Percentiles rank a stretch among this genome's conserved stretches.
phyloP scores from a whole-genome alignment of 2,888 invertebrate species.

The Teleogryllus oceanicus region DNA sequence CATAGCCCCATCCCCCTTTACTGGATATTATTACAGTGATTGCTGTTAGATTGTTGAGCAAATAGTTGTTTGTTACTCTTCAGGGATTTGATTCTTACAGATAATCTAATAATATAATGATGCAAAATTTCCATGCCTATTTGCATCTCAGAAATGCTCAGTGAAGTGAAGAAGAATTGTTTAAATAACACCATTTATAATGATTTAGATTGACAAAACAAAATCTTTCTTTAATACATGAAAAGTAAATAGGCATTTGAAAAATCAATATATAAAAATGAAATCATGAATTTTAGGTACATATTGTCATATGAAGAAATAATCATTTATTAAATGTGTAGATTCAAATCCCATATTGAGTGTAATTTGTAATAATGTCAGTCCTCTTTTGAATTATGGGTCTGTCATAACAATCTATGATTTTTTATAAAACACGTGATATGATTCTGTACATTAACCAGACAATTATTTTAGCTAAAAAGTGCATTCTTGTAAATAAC shows the following conservation, averaged over 20 bases:
- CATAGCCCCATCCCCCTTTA: neutral
- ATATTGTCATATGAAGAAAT: neutral
- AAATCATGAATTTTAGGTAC: neutral
- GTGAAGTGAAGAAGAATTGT: neutral
- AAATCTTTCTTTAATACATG: too few species aligned
- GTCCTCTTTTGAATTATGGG: constrained; percentile 3
- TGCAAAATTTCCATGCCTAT: constrained; percentile 12
- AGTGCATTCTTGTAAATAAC: constrained; percentile 3
- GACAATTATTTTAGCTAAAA: constrained; percentile 10
- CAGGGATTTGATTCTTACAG: constrained; percentile 27
- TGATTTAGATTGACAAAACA: too few species aligned
- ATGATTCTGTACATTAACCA: constrained; percentile 2
- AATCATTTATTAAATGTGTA: neutral
- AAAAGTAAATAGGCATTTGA: too few species aligned
- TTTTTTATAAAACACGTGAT: constrained; percentile 2
- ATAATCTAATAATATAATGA: constrained; percentile 26
- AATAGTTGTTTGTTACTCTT: constrained; percentile 18
- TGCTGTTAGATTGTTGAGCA: constrained; percentile 18
- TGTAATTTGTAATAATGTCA: constrained; percentile 10
- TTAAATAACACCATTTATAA: too few species aligned
- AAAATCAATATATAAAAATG: neutral
- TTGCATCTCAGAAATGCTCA: neutral
- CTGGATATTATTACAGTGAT: constrained; percentile 11
- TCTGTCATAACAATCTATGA: neutral
- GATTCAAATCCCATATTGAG: constrained; percentile 9